phyloP scores from a whole-genome alignment of 2,113 vertebrate genomes.

The Callipepla californica region DNA sequence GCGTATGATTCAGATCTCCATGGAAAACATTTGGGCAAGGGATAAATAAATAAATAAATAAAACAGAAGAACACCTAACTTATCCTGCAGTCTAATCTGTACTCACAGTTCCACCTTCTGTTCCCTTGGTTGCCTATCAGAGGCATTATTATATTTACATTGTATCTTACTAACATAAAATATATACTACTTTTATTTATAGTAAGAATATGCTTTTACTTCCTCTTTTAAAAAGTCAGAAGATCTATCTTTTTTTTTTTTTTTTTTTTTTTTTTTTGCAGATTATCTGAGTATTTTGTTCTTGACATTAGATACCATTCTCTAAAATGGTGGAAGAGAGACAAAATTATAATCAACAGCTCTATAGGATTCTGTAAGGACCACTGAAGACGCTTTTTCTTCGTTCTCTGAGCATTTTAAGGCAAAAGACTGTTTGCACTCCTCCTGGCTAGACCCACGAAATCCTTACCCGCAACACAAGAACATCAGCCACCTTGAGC shows the following conservation, averaged over 20 bases:
- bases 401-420: not conserved
- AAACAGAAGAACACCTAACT: not conserved
- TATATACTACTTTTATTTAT: not conserved
- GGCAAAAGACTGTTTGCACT: not conserved
- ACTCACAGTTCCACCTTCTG: not conserved
- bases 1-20: not conserved
- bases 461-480: not conserved
- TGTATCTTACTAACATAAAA: not conserved
- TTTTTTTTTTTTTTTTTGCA: not conserved
- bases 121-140: not conserved
- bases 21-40: not conserved
- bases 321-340: not conserved
- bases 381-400: not conserved
- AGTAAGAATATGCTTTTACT: not conserved
- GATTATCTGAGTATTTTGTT: not conserved
- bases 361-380: not conserved
- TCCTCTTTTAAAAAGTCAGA: not conserved
- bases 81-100: not conserved
- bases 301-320: not conserved
- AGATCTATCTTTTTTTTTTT: rapidly evolving
- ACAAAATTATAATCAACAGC: not conserved
- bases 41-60: too few species aligned
- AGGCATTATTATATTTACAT: not conserved
- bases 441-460: not conserved
- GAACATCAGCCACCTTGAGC: not conserved